A percentile compares a stretch with the other conserved stretches of the same genome.
Conservation (phyloP, 2,797 vertebrate genomes). For the Liasis olivaceus region DNA sequence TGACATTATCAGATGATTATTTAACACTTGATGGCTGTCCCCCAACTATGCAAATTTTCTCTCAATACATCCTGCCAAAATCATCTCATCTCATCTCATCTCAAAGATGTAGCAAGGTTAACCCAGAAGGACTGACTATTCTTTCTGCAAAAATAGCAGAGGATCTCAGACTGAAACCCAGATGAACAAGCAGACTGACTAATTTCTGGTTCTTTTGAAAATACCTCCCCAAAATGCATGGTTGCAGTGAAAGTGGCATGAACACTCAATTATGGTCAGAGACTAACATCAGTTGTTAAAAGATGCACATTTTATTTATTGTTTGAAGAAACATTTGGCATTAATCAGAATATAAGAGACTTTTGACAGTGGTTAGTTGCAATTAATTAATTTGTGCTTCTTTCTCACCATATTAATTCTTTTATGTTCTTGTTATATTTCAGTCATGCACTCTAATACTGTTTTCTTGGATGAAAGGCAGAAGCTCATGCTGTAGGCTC, state of each 20-base stretch:
- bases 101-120: background rate
- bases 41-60: background rate
- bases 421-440: background rate
- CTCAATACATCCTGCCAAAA: background rate
- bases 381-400: background rate
- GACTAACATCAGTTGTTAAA: background rate
- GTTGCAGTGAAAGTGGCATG: conserved; percentile 6
- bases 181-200: conserved; percentile 29
- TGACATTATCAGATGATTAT: background rate
- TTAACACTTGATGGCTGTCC: background rate
- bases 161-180: background rate
- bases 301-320: background rate
- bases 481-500: background rate
- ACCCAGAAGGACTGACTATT: background rate
- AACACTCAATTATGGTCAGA: background rate
- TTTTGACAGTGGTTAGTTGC: background rate
- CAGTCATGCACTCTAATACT: background rate
- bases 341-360: background rate
- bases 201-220: background rate
- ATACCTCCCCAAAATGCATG: background rate
- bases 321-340: background rate
- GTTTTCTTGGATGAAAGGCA: background rate
- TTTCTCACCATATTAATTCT: conserved; percentile 2
- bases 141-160: background rate
- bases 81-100: background rate